These are phyloP conservation scores for Dinoponera quadriceps DNA, from an alignment of 1,140 invertebrate species.

Conservation along the genomic window DNA sequence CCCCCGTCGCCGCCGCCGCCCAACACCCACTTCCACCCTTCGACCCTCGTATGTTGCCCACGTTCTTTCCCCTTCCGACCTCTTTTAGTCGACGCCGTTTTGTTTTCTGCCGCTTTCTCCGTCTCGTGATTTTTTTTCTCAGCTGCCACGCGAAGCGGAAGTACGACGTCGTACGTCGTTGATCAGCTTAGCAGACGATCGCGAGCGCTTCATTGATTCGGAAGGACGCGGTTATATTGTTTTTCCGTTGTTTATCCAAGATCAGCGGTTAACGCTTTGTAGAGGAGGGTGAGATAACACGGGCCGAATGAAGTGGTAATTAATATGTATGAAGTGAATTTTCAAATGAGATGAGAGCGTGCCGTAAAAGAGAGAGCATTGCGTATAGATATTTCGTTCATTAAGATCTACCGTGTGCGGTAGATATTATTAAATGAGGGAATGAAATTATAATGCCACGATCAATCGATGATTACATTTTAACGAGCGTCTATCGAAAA, in stretches of 20 bases:
- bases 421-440: too few relatives aligned
- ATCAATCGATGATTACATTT: too few relatives aligned
- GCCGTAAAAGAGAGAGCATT: too few relatives aligned
- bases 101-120: constrained; percentile 67
- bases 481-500: too few relatives aligned
- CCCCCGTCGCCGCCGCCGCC: constrained; percentile 32
- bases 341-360: too few relatives aligned
- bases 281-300: too few relatives aligned
- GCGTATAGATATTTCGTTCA: too few relatives aligned
- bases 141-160: constrained; percentile 11
- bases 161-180: constrained; percentile 4
- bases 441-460: too few relatives aligned
- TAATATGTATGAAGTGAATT: too few relatives aligned
- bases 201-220: neutral
- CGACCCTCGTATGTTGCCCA: constrained; percentile 70
- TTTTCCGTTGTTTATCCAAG: neutral
- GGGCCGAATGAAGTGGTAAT: too few relatives aligned
- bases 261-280: too few relatives aligned
- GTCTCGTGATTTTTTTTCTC: constrained; percentile 53
- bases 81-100: constrained; percentile 35
- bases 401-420: too few relatives aligned
- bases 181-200: constrained; percentile 14
- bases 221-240: neutral
- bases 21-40: constrained; percentile 63
- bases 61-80: constrained; percentile 53